Conservation (phyloP, 2,113 vertebrate species). For the Hipposideros armiger region DNA sequence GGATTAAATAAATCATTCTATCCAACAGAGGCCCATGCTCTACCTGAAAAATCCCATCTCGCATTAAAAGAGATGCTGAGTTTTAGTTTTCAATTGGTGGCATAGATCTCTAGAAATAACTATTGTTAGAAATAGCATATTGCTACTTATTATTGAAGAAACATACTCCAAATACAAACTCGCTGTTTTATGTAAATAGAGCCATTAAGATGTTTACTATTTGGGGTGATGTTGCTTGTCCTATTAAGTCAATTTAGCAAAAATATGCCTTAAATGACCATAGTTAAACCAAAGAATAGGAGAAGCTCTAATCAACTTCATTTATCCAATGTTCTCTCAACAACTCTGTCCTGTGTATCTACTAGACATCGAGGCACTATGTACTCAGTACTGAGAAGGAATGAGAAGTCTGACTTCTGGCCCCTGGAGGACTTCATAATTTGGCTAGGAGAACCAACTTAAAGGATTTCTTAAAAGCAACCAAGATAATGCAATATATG, state of each 20-base stretch:
- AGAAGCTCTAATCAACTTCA: not conserved
- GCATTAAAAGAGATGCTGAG: not conserved
- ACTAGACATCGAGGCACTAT: not conserved
- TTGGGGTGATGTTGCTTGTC: not conserved
- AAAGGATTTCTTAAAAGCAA: not conserved
- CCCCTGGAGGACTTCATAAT: not conserved
- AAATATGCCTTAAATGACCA: not conserved
- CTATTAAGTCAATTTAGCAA: slow-evolving; percentile 15
- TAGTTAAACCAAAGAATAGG: not conserved
- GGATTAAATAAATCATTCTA: slow-evolving; percentile 49
- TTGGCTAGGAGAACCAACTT: not conserved
- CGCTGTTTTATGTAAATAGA: not conserved
- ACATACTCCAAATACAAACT: not conserved
- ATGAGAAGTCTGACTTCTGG: not conserved
- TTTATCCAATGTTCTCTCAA: not conserved
- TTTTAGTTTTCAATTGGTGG: slow-evolving; percentile 37
- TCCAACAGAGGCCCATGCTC: not conserved
- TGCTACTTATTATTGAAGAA: slow-evolving; percentile 46
- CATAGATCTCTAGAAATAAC: not conserved
- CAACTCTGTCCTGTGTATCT: too few relatives aligned
- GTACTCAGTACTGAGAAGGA: not conserved
- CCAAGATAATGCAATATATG: not conserved
- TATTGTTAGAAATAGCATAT: slow-evolving; percentile 5
- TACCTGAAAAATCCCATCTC: not conserved
- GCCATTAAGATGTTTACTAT: not conserved